A percentile compares a stretch with the other conserved stretches of the same genome.
phyloP scores from a whole-genome alignment of 2,888 invertebrate species.

The Tribolium freemani region DNA sequence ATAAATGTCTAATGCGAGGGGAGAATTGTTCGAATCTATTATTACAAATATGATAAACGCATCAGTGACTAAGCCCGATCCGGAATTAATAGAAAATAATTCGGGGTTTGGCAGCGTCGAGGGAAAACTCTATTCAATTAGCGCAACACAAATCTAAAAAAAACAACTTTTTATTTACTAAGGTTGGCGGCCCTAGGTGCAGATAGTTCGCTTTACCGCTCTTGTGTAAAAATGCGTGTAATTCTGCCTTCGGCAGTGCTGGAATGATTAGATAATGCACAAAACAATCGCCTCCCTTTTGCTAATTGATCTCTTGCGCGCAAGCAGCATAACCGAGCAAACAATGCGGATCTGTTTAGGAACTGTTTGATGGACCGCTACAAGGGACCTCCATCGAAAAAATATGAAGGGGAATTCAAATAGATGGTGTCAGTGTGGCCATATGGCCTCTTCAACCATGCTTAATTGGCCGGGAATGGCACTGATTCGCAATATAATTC shows the following conservation, averaged over 20 bases:
- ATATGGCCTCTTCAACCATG: constrained; percentile 34
- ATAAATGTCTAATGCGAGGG: constrained; percentile 31
- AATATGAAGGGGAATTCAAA: constrained; percentile 36
- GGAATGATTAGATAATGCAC: constrained; percentile 28
- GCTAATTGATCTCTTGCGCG: not conserved
- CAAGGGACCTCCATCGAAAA: constrained; percentile 19
- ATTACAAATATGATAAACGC: constrained; percentile 33
- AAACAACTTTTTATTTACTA: no score
- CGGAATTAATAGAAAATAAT: not conserved
- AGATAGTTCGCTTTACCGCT: not conserved
- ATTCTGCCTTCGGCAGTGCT: not conserved
- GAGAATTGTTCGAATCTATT: constrained; percentile 24
- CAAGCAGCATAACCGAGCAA: constrained; percentile 31
- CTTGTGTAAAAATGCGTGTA: not conserved
- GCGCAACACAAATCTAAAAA: no score
- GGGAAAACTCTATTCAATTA: no score
- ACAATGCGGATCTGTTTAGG: constrained; percentile 29
- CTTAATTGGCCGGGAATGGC: constrained; percentile 38
- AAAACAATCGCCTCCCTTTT: not conserved
- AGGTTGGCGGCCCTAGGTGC: no score
- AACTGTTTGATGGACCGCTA: constrained; percentile 37
- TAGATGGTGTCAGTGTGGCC: constrained; percentile 28
- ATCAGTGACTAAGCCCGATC: constrained; percentile 27
- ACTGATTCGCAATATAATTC: constrained; percentile 34
- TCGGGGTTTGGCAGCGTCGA: no score